Percentiles rank a stretch among this genome's conserved stretches.
These are phyloP conservation scores for Bursaphelenchus okinawaensis DNA, from an alignment of 2,888 invertebrate genomes.

Conservation along the genomic window DNA sequence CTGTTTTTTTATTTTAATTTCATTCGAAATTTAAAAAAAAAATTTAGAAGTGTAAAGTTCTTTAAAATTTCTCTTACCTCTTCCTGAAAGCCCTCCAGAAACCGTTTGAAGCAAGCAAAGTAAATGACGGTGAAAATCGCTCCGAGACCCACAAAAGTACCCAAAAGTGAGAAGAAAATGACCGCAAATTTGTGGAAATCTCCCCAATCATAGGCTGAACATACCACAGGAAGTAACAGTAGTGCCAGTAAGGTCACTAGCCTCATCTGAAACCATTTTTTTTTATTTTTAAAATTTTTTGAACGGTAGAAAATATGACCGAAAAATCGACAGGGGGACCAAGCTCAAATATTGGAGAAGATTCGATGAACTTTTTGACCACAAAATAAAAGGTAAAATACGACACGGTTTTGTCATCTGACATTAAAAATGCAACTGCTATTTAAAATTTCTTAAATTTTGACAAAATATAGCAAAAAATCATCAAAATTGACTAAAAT, in stretches of 20 bases:
- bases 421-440: too few species aligned
- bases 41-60: too few species aligned
- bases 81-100: constrained; percentile 25
- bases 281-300: background rate
- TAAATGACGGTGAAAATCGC: constrained; percentile 25
- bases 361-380: too few species aligned
- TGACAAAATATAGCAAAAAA: too few species aligned
- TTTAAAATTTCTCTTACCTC: constrained; percentile 29
- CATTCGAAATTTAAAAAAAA: too few species aligned
- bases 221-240: background rate
- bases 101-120: constrained; percentile 29
- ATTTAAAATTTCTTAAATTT: too few species aligned
- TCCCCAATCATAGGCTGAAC: constrained; percentile 4
- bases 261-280: background rate
- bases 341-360: too few species aligned
- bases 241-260: background rate
- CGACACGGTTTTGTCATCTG: too few species aligned
- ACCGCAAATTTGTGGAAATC: constrained; percentile 16
- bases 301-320: too few species aligned
- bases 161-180: constrained; percentile 28
- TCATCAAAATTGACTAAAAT: too few species aligned
- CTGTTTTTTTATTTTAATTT: constrained; percentile 1
- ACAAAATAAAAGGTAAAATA: too few species aligned
- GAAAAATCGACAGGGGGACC: too few species aligned
- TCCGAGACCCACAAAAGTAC: constrained; percentile 20